Evolutionary conservation across 2,888 invertebrate species (phyloP).

Genomic region (Scelioninae gen. 1): DNA sequence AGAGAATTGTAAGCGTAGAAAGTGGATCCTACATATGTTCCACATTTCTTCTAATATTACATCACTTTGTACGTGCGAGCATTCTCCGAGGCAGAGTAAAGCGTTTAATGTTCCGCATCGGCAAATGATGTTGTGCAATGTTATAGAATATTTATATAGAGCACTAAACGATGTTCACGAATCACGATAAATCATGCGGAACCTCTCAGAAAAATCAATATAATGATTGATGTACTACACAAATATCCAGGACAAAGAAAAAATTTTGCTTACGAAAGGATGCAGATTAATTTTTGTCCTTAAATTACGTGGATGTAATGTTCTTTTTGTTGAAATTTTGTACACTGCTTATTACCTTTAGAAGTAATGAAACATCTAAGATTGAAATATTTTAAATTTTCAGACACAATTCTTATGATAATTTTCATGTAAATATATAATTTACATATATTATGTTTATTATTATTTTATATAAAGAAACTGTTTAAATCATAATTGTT

Average conservation of each 20-base stretch:
- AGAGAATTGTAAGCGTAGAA: conserved; percentile 74
- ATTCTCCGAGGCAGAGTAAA: conserved; percentile 60
- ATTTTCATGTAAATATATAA: neutral
- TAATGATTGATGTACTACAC: conserved; percentile 62
- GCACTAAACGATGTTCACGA: conserved; percentile 52
- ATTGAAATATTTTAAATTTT: conserved; percentile 13
- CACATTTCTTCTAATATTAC: conserved; percentile 76
- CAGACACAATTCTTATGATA: neutral
- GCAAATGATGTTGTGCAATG: conserved; percentile 67
- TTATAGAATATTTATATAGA: conserved; percentile 67
- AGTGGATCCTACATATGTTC: conserved; percentile 75
- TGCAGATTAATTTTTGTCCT: conserved; percentile 30
- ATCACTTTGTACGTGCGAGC: conserved; percentile 66
- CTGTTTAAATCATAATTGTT: too few species aligned
- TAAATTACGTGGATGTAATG: conserved; percentile 24
- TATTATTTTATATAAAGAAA: too few species aligned
- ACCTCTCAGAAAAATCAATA: conserved; percentile 47
- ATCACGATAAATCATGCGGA: conserved; percentile 67
- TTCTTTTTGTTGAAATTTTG: conserved; percentile 8
- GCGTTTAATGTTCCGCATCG: conserved; percentile 62
- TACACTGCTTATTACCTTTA: conserved; percentile 8
- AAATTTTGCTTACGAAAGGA: conserved; percentile 30
- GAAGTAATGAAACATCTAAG: neutral
- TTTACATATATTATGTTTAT: too few species aligned
- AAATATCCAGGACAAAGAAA: conserved; percentile 21